Base-by-base conservation (phyloP, 2,113 vertebrate species). In the Pangasianodon hypophthalmus region DNA sequence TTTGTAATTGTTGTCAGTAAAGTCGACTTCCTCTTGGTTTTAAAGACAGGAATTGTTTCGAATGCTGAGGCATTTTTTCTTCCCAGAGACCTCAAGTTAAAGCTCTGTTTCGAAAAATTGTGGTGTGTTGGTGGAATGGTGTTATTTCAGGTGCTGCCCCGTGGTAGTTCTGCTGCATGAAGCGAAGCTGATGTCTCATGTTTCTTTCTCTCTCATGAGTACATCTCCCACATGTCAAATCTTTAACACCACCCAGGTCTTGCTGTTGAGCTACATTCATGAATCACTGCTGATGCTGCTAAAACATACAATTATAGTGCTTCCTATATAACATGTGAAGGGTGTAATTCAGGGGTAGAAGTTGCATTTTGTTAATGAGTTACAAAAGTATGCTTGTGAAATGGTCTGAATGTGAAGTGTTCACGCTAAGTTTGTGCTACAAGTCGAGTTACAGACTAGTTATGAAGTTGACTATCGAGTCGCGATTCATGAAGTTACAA, bases 101-200 rank as follows among this genome's bases (percentile, higher is more conserved):
- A 85, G 50, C 87, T 90, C 54, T 77, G 89, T 88, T 88, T 90
- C 82, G 21, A 64, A 48, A 26, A 13, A 92, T 93, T 91, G 92
- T 93, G 16, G 88, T 75, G 3, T 80, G 77, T 83, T 60, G 37
- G 37, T 44, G 56, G 37, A 62, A 44, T 84, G 89, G 71, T 95
- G 95, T 95, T 96, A 91, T 95, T 96, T 94, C 94, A 96, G 94
- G 93, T 95, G 95, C 91, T 92, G 91, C 88, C 93, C 91, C 88
- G 91, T 92, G 90, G 92, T 87, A 79, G 90, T 91, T 89, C 87
- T 48, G 92, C 81, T 90, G 88, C 88, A 81, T 85, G 32, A 88
- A 86, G 58, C 3, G 48, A 86, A 83, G 81, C 85, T 46, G 60
- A 56, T 67, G 86, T 91, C 88, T 89, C 92, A 91, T 92, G 52